Conservation (phyloP, 2,113 vertebrate species). For the Hassar affinis region DNA sequence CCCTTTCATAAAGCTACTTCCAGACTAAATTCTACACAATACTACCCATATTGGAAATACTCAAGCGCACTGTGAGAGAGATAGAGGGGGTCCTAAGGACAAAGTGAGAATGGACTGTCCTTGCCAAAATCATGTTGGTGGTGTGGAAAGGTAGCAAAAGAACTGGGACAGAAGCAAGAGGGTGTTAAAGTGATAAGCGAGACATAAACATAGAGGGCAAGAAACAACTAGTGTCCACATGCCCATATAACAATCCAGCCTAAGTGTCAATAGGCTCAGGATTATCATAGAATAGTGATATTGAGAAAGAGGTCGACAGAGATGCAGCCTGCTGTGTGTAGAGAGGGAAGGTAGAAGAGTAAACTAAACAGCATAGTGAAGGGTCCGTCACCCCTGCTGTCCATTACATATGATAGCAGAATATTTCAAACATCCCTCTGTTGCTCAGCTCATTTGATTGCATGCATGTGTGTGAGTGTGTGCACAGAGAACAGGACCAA, state of each 20-base stretch:
- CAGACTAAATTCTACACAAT: background rate
- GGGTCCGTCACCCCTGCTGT: background rate
- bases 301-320: slow-evolving; percentile 32
- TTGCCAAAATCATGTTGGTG: slow-evolving; percentile 15
- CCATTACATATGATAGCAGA: slow-evolving; percentile 10
- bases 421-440: slow-evolving; percentile 8
- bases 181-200: slow-evolving; percentile 47
- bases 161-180: slow-evolving; percentile 13
- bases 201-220: slow-evolving; percentile 44
- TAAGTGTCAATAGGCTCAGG: slow-evolving; percentile 41
- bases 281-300: slow-evolving; percentile 40
- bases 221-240: slow-evolving; percentile 41
- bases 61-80: background rate
- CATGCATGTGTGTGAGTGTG: slow-evolving; percentile 22
- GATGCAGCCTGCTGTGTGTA: background rate
- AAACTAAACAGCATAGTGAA: background rate
- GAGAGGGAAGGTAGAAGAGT: slow-evolving; percentile 6
- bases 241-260: slow-evolving; percentile 44
- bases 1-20: slow-evolving; percentile 19
- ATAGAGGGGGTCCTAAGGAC: slow-evolving; percentile 3
- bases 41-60: background rate
- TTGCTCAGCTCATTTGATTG: slow-evolving; percentile 10
- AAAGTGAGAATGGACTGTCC: slow-evolving; percentile 9
- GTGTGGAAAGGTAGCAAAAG: slow-evolving; percentile 30
- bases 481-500: slow-evolving; percentile 8